Percentiles rank a stretch among this genome's conserved stretches.
Conservation (phyloP, 2,888 invertebrate genomes). For the Pachliopta kotzebuea region DNA sequence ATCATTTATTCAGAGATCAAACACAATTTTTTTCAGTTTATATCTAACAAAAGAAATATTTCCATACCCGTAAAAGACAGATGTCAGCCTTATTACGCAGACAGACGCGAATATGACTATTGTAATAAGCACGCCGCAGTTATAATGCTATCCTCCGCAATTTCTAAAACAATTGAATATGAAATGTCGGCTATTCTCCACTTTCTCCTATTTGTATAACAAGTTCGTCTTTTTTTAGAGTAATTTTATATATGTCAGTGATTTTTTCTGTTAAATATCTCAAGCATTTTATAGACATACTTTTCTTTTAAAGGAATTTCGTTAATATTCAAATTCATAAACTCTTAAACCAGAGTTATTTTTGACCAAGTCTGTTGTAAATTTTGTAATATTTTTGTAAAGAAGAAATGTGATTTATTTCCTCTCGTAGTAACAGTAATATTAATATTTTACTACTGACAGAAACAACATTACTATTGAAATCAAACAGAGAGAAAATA, state of each 20-base stretch:
- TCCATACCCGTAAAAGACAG: conserved; percentile 25
- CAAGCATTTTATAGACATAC: no score
- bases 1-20: conserved; percentile 10
- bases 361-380: background rate
- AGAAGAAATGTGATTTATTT: background rate
- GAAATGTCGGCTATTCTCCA: conserved; percentile 6
- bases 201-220: background rate
- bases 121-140: conserved; percentile 4
- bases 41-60: conserved; percentile 1
- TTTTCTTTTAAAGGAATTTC: background rate
- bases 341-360: background rate
- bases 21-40: conserved; percentile 2
- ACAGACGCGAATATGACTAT: conserved; percentile 1
- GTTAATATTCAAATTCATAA: background rate
- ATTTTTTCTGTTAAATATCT: background rate
- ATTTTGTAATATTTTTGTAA: background rate
- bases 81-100: conserved; percentile 5
- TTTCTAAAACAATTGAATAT: conserved; percentile 18
- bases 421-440: no score
- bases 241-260: background rate
- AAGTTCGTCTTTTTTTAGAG: background rate
- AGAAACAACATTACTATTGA: no score
- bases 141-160: conserved; percentile 5
- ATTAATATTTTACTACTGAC: no score
- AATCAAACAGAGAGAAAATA: no score